These are phyloP conservation scores for Prosapia bicincta DNA, from an alignment of 2,888 invertebrate genomes.

Conservation along the genomic window DNA sequence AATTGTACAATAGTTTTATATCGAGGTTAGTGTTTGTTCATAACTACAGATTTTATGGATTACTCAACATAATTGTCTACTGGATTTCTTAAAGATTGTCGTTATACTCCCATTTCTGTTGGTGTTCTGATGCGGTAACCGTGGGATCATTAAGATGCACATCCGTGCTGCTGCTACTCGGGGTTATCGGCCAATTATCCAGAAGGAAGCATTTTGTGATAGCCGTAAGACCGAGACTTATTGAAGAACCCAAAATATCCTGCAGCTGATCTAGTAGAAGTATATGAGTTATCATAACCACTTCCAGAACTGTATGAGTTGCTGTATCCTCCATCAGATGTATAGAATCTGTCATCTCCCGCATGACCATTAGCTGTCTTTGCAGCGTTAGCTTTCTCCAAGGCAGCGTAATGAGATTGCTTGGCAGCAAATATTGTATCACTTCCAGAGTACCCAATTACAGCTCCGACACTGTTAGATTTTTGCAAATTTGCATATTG, in stretches of 20 bases:
- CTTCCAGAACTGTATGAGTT: background rate
- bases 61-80: no score
- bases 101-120: background rate
- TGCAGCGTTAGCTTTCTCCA: background rate
- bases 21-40: no score
- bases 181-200: background rate
- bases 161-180: background rate
- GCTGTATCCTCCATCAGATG: background rate
- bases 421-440: no score
- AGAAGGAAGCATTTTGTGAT: background rate
- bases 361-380: background rate
- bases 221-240: background rate
- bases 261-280: background rate
- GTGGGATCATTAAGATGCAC: background rate
- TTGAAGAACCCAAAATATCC: background rate
- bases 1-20: no score
- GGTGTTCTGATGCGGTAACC: background rate
- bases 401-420: background rate
- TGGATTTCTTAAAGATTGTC: background rate
- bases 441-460: no score
- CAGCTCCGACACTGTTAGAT: no score
- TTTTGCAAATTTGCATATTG: no score
- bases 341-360: background rate
- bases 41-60: no score
- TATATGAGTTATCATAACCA: background rate